phyloP scores from a whole-genome alignment of 2,797 vertebrate species.

The Eremophila alpestris region DNA sequence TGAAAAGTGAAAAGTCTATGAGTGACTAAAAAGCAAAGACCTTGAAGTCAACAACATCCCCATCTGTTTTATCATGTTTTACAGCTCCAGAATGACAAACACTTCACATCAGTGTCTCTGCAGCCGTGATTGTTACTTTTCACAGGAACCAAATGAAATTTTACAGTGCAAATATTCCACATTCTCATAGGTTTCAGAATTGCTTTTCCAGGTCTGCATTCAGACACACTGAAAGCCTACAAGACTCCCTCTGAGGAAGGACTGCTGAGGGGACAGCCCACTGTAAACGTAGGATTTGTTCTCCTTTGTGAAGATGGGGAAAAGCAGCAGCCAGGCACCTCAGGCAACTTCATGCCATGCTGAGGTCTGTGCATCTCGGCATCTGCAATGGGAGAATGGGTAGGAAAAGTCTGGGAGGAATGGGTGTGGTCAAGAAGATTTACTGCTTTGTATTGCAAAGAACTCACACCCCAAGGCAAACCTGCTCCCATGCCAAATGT shows the following conservation, averaged over 20 bases:
- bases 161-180: not conserved
- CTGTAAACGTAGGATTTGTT: not conserved
- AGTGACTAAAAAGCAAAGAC: slow-evolving; percentile 3
- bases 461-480: not conserved
- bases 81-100: not conserved
- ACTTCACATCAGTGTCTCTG: not conserved
- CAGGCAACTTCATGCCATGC: not conserved
- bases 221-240: not conserved
- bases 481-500: not conserved
- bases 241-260: not conserved
- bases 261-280: not conserved
- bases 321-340: not conserved
- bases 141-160: not conserved
- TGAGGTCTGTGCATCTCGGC: not conserved
- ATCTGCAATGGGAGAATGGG: not conserved
- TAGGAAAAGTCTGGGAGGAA: not conserved
- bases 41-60: not conserved
- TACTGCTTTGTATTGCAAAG: not conserved
- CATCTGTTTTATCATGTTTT: not conserved
- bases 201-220: not conserved
- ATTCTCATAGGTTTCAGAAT: not conserved
- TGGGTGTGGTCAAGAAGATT: not conserved
- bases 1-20: not conserved
- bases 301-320: not conserved
- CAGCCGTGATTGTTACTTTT: not conserved